A percentile compares a stretch with the other conserved stretches of the same genome.
phyloP scores from a whole-genome alignment of 2,113 vertebrate species.

The Alces alces region DNA sequence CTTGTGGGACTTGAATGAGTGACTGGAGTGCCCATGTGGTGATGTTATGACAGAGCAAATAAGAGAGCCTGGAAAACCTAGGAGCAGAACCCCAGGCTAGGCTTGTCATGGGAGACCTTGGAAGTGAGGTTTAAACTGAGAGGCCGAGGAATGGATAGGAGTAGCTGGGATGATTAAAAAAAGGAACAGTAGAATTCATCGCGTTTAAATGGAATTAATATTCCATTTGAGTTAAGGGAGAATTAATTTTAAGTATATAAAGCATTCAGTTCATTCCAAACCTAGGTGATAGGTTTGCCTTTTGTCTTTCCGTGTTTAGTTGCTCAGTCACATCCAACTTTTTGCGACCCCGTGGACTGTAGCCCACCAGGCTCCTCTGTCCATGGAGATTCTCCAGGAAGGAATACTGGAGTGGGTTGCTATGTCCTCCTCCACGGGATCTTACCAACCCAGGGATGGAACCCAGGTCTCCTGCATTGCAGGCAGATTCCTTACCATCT shows the following conservation, averaged over 20 bases:
- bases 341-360: background rate
- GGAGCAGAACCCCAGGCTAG: too few species aligned
- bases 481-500: background rate
- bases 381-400: background rate
- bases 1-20: background rate
- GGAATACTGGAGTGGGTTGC: background rate
- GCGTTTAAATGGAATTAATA: background rate
- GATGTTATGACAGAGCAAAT: background rate
- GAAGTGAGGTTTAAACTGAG: too few species aligned
- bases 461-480: background rate
- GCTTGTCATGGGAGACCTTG: background rate
- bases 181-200: background rate
- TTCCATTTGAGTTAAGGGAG: background rate
- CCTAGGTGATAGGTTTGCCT: background rate
- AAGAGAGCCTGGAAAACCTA: background rate
- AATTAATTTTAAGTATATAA: background rate
- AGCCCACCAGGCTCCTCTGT: background rate
- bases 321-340: background rate
- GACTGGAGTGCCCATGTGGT: rapidly evolving
- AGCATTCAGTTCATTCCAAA: background rate
- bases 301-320: background rate
- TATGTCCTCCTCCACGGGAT: background rate
- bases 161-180: background rate
- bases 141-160: background rate
- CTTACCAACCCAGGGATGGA: background rate